Evolutionary conservation across 64 coral and sea anemone species (phyloP).

Genomic region (Platygyra sinensis): DNA sequence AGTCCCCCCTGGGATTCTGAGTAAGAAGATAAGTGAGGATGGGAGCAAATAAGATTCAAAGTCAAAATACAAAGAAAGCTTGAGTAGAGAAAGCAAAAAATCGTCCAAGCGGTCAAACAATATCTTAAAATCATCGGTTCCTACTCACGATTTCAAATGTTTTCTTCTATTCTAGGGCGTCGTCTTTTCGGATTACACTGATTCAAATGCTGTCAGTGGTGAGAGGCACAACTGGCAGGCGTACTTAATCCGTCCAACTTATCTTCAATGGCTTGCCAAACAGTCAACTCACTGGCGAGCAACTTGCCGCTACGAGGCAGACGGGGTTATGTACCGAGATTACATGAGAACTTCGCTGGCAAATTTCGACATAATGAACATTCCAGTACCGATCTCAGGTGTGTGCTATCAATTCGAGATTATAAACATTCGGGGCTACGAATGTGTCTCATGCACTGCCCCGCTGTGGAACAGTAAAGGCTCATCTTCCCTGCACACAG

Average conservation of each 20-base stretch:
- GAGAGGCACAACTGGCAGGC: background rate
- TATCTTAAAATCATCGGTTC: no score
- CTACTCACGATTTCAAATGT: background rate
- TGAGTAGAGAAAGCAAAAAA: no score
- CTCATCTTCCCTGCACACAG: background rate
- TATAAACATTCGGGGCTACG: constrained; percentile 33
- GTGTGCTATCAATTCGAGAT: constrained; percentile 15
- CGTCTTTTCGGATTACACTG: constrained; percentile 1
- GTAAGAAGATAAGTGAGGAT: no score
- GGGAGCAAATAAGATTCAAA: no score
- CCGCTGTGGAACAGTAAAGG: background rate
- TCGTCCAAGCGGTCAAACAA: no score
- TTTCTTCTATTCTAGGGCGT: background rate
- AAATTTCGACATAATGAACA: constrained; percentile 18
- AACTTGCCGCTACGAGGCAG: constrained; percentile 38
- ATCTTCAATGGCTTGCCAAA: background rate
- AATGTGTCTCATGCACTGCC: constrained; percentile 1
- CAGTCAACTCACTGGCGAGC: constrained; percentile 46
- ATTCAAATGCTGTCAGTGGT: background rate
- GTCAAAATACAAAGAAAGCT: no score
- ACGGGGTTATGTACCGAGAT: constrained; percentile 34
- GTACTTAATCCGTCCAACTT: background rate
- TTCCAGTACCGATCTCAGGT: background rate
- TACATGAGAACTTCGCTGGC: constrained; percentile 24
- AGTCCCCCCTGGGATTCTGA: no score